A percentile compares a stretch with the other conserved stretches of the same genome.
Conservation (phyloP, 1,140 invertebrate genomes). For the Notospermus geniculatus region DNA sequence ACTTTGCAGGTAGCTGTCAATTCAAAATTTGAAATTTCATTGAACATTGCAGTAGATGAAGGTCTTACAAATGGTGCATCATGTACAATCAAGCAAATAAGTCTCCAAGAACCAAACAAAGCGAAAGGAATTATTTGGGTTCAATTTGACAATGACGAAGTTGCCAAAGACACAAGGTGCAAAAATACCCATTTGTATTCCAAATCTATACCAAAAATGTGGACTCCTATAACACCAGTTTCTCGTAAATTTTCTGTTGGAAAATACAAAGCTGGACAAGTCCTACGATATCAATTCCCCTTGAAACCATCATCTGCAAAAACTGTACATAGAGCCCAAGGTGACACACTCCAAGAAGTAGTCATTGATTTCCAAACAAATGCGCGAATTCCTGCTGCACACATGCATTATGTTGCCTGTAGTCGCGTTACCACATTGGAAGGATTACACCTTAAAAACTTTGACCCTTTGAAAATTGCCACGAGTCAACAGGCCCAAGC, state of each 20-base stretch:
- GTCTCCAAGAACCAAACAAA: background rate
- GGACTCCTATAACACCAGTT: slow-evolving; percentile 1
- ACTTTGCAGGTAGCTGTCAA: background rate
- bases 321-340: slow-evolving; percentile 1
- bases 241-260: background rate
- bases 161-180: background rate
- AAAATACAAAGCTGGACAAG: background rate
- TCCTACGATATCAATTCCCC: background rate
- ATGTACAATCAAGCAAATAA: background rate
- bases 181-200: background rate
- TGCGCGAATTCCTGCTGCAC: too few species aligned
- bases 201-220: background rate
- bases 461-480: too few species aligned
- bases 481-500: too few species aligned
- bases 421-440: too few species aligned
- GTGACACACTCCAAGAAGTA: background rate
- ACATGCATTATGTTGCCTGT: too few species aligned
- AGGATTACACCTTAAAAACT: too few species aligned
- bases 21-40: background rate
- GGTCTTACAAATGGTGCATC: slow-evolving; percentile 1
- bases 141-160: background rate
- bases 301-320: background rate
- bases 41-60: background rate
- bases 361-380: too few species aligned
- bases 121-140: background rate